Conservation (phyloP, 2,888 invertebrate species). For the Lagria hirta region DNA sequence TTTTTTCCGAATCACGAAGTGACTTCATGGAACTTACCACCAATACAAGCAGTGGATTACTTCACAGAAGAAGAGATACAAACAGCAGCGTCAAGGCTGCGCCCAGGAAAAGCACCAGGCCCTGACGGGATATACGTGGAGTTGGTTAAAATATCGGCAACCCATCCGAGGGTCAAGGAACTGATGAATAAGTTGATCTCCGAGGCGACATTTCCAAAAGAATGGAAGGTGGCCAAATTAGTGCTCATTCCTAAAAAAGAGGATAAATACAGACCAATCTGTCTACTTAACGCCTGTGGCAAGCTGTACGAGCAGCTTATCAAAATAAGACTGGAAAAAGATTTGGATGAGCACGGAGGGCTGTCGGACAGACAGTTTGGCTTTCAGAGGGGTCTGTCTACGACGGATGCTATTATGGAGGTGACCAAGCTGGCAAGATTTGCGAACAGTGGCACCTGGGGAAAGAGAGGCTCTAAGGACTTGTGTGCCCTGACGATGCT, state of each 20-base stretch:
- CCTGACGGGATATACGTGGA: conserved; percentile 33
- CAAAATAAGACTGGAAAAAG: conserved; percentile 27
- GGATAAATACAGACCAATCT: conserved; percentile 30
- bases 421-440: conserved; percentile 1
- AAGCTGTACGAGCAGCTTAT: conserved; percentile 38
- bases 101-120: conserved; percentile 31
- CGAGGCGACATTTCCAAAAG: conserved; percentile 19
- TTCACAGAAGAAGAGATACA: conserved; percentile 20
- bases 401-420: conserved; percentile 12
- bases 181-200: conserved; percentile 18
- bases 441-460: neutral
- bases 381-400: conserved; percentile 31
- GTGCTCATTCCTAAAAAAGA: conserved; percentile 13
- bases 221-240: conserved; percentile 30
- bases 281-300: conserved; percentile 33
- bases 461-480: neutral
- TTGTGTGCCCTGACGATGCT: conserved; percentile 1
- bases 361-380: conserved; percentile 28
- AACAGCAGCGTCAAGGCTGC: conserved; percentile 16
- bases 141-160: conserved; percentile 20
- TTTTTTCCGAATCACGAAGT: neutral
- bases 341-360: conserved; percentile 21
- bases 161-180: conserved; percentile 8
- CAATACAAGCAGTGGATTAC: too few relatives aligned
- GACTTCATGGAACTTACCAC: neutral